phyloP scores from a whole-genome alignment of 2,888 invertebrate genomes.

The Cryptus viduatorius region DNA sequence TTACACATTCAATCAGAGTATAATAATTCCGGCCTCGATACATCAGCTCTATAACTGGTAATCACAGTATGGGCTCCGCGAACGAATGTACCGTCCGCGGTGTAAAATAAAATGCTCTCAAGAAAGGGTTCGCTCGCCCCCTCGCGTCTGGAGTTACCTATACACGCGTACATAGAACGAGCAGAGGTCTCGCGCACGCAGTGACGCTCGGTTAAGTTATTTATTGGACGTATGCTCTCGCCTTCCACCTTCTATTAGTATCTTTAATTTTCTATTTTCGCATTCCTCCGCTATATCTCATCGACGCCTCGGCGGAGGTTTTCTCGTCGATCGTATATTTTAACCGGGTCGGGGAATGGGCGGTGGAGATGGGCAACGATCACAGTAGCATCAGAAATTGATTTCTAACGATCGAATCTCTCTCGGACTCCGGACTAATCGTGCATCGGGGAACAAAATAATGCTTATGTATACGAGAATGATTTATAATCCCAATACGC shows the following conservation, averaged over 20 bases:
- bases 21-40: constrained; percentile 75
- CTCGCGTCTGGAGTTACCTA: neutral
- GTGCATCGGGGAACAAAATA: neutral
- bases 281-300: constrained; percentile 33
- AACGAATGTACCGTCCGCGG: constrained; percentile 22
- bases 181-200: constrained; percentile 60
- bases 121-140: neutral
- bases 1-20: constrained; percentile 80
- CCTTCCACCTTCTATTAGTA: constrained; percentile 40
- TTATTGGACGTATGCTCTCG: constrained; percentile 69
- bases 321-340: constrained; percentile 21
- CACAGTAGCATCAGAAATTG: constrained; percentile 66
- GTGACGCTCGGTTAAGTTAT: constrained; percentile 71
- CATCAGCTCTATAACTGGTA: constrained; percentile 73
- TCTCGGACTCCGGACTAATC: neutral
- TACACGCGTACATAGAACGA: constrained; percentile 8
- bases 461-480: neutral
- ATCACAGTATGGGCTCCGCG: constrained; percentile 59
- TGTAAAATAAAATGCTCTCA: neutral
- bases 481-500: neutral
- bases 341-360: constrained; percentile 26
- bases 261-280: constrained; percentile 54
- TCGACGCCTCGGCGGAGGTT: constrained; percentile 8
- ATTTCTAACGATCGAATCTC: constrained; percentile 55
- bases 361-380: constrained; percentile 38